Evolutionary conservation across 2,888 invertebrate species (phyloP).

Genomic region (Chromoteleia sp.): DNA sequence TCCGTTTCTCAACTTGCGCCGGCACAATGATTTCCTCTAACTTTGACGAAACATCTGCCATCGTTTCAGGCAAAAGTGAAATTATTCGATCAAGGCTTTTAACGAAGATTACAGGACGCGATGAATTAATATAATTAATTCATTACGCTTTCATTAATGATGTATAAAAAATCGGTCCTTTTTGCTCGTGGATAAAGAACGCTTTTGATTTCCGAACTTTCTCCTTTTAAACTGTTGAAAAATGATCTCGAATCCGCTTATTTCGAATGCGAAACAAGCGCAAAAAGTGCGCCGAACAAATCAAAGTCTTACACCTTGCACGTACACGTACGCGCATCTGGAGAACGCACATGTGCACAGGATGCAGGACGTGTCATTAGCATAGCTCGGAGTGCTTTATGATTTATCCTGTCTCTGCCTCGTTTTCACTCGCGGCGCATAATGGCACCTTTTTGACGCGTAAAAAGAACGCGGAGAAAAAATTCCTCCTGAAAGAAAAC

Average conservation of each 20-base stretch:
- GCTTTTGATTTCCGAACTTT: slow-evolving; percentile 25
- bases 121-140: slow-evolving; percentile 14
- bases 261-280: slow-evolving; percentile 27
- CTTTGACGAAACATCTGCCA: slow-evolving; percentile 57
- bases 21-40: slow-evolving; percentile 44
- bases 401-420: slow-evolving; percentile 77
- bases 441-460: slow-evolving; percentile 67
- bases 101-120: slow-evolving; percentile 15
- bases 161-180: neutral
- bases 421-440: slow-evolving; percentile 65
- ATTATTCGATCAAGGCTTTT: slow-evolving; percentile 48
- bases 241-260: slow-evolving; percentile 19
- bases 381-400: slow-evolving; percentile 79
- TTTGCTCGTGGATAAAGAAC: neutral
- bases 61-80: slow-evolving; percentile 48
- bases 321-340: slow-evolving; percentile 58
- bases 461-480: slow-evolving; percentile 50
- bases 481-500: slow-evolving; percentile 11
- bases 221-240: slow-evolving; percentile 30
- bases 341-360: slow-evolving; percentile 74
- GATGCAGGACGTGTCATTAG: slow-evolving; percentile 81
- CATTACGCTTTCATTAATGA: neutral
- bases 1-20: slow-evolving; percentile 44
- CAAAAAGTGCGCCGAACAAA: slow-evolving; percentile 50
- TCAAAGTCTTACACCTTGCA: slow-evolving; percentile 66